Percentiles rank a stretch among this genome's conserved stretches.
These are phyloP conservation scores for Nephrocerus scutellatus DNA, from an alignment of 2,888 invertebrate genomes.

Conservation along the genomic window DNA sequence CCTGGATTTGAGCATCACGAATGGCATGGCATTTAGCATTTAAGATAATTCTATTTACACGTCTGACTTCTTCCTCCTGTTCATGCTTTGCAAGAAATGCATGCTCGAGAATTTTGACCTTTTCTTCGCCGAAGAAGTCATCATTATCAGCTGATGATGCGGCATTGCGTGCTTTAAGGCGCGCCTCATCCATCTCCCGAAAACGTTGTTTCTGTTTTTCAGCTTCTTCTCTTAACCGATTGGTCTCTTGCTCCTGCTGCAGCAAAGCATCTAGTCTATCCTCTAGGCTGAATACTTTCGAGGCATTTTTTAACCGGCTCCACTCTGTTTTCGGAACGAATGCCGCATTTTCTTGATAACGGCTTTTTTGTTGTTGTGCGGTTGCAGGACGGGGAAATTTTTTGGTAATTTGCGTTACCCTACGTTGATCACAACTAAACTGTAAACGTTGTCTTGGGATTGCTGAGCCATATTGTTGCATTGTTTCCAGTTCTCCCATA, in stretches of 20 bases:
- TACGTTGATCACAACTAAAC: too few relatives aligned
- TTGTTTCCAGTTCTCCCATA: too few relatives aligned
- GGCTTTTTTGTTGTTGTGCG: too few relatives aligned
- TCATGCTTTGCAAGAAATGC: conserved; percentile 45
- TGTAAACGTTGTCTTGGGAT: too few relatives aligned
- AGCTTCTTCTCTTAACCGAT: conserved; percentile 53
- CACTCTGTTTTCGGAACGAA: conserved; percentile 55
- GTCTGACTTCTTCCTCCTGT: conserved; percentile 58
- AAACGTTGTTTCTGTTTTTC: conserved; percentile 52
- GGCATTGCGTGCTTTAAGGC: conserved; percentile 25
- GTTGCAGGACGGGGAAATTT: too few relatives aligned
- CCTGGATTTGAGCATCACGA: conserved; percentile 72
- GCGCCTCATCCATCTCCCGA: conserved; percentile 46
- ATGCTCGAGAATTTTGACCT: conserved; percentile 53
- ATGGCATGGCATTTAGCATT: conserved; percentile 81
- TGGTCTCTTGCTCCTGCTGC: conserved; percentile 46
- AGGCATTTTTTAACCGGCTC: conserved; percentile 54
- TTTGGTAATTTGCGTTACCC: too few relatives aligned
- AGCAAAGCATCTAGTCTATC: conserved; percentile 48
- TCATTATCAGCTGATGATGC: conserved; percentile 31
- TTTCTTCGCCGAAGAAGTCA: conserved; percentile 48
- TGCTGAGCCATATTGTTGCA: too few relatives aligned
- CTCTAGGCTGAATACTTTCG: conserved; percentile 51
- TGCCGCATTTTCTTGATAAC: too few relatives aligned
- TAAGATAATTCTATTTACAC: conserved; percentile 69